Evolutionary conservation across 2,888 invertebrate genomes (phyloP).

Genomic region (Plagodis pulveraria): DNA sequence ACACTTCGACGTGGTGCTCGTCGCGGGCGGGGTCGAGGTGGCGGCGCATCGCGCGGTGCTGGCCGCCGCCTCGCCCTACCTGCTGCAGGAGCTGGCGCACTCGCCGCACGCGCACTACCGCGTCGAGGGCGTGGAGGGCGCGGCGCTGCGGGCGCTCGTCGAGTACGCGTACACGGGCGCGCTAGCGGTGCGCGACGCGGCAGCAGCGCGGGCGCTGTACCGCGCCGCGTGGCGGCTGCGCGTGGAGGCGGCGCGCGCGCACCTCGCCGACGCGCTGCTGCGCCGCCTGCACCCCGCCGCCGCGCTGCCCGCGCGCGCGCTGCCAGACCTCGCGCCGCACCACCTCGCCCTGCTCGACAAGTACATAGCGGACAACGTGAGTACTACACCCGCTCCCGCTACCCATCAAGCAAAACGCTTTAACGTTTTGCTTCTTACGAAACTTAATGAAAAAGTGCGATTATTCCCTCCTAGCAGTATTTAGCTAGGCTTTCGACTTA

Average conservation of each 20-base stretch:
- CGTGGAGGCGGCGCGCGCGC: slow-evolving; percentile 89
- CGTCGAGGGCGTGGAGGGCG: slow-evolving; percentile 63
- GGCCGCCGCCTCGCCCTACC: slow-evolving; percentile 90
- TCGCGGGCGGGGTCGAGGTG: slow-evolving; percentile 86
- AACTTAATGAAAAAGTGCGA: too few relatives aligned
- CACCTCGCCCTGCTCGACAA: slow-evolving; percentile 83
- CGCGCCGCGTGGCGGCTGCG: slow-evolving; percentile 91
- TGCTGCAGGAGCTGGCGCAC: slow-evolving; percentile 86
- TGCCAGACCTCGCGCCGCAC: slow-evolving; percentile 87
- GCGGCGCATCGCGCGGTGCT: slow-evolving; percentile 92
- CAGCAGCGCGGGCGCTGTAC: slow-evolving; percentile 90
- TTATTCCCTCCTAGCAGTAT: too few relatives aligned
- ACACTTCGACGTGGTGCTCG: slow-evolving; percentile 94
- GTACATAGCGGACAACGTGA: slow-evolving; percentile 89
- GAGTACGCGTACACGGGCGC: slow-evolving; percentile 94
- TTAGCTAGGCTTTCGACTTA: too few relatives aligned
- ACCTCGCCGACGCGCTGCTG: slow-evolving; percentile 88
- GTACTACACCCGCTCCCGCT: slow-evolving; percentile 41
- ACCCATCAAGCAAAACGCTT: too few relatives aligned
- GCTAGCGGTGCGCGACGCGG: slow-evolving; percentile 75
- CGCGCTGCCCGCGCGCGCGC: slow-evolving; percentile 85
- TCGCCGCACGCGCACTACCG: slow-evolving; percentile 36
- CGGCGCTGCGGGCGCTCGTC: slow-evolving; percentile 90
- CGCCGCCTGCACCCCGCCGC: slow-evolving; percentile 84
- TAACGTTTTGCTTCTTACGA: too few relatives aligned